Evolutionary conservation across 2,888 invertebrate species (phyloP).

Genomic region (Parapristionchus giblindavisi): DNA sequence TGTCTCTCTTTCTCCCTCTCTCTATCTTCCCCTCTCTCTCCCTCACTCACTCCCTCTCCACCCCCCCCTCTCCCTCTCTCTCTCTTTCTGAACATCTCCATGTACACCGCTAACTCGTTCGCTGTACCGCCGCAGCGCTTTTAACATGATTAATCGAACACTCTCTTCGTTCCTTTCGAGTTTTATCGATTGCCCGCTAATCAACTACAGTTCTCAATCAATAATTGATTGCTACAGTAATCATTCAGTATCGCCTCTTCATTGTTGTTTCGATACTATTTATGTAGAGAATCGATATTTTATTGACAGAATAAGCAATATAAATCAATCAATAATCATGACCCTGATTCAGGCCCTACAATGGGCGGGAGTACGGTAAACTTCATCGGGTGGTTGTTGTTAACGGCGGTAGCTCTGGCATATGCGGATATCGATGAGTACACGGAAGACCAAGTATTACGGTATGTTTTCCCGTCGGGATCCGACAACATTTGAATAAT

Average conservation of each 20-base stretch:
- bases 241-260: background rate
- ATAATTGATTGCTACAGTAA: too few relatives aligned
- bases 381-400: background rate
- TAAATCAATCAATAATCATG: background rate
- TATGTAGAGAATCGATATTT: background rate
- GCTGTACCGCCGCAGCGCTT: too few relatives aligned
- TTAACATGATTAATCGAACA: too few relatives aligned
- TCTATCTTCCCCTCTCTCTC: background rate
- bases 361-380: constrained; percentile 27
- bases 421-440: background rate
- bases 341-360: background rate
- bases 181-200: too few relatives aligned
- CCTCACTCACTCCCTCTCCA: background rate
- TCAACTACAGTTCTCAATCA: too few relatives aligned
- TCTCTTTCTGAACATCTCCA: background rate
- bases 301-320: background rate
- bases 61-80: background rate
- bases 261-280: background rate
- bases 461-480: background rate
- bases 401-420: background rate
- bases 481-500: background rate
- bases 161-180: too few relatives aligned
- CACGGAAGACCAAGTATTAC: constrained; percentile 9
- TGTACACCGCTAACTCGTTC: too few relatives aligned
- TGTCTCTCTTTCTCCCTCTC: background rate